Evolutionary conservation across 2,113 vertebrate genomes (phyloP).

Genomic region (Melospiza melodia): DNA sequence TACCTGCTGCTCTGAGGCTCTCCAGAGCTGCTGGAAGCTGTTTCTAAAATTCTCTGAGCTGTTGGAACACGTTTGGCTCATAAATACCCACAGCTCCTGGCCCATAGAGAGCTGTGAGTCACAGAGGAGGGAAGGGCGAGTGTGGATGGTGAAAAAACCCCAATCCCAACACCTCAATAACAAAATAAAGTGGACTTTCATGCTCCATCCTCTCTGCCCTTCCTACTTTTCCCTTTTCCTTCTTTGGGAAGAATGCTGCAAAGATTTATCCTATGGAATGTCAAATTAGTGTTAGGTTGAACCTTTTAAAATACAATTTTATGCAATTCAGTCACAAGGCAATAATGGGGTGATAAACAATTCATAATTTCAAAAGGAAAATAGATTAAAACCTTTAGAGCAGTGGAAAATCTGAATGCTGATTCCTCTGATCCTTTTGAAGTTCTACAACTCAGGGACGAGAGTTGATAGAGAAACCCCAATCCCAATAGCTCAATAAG

Average conservation of each 20-base stretch:
- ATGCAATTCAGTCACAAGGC: neutral
- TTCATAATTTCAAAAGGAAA: neutral
- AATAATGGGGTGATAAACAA: neutral
- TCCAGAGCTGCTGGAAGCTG: neutral
- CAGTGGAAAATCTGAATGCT: no score
- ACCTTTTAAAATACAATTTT: neutral
- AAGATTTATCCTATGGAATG: neutral
- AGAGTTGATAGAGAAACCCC: neutral
- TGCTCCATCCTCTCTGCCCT: neutral
- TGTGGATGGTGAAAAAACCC: neutral
- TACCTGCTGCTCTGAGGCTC: neutral
- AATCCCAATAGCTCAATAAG: neutral
- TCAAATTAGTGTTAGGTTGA: neutral
- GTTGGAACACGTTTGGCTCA: neutral
- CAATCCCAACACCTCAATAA: neutral
- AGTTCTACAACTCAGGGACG: no score
- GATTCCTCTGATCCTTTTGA: no score
- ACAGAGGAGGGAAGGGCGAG: neutral
- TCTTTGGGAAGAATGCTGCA: neutral
- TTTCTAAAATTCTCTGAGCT: neutral
- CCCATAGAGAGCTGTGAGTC: neutral
- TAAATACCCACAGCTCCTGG: neutral
- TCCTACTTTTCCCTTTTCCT: neutral
- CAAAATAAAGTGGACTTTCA: neutral
- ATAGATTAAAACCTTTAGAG: no score